Evolutionary conservation across 2,888 invertebrate genomes (phyloP), one percentile per base, ranked within the genome.

Genomic region (Caenorhabditis sp.): DNA sequence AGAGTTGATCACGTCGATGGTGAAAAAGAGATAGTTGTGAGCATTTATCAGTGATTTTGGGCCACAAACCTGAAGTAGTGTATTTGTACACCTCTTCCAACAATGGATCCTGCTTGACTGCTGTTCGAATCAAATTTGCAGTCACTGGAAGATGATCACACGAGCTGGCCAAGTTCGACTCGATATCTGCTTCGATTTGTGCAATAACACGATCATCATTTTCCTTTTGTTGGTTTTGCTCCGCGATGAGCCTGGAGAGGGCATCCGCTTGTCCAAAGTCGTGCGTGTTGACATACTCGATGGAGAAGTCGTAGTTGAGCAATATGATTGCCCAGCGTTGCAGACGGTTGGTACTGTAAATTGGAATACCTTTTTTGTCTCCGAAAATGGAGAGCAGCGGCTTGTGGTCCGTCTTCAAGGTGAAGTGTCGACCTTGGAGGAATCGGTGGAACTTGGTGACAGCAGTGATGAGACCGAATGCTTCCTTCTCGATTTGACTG

Each of bases 381-480:
- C 87, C 87, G 38, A 88, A 89, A 24, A 89, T 85, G 0, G 80
- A n/a, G 1, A 88, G 92, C 5, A 94, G 82, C 0, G 93, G 93
- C 76, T 85, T 69, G 56, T 89, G 89, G 66, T 89, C 89, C 12
- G 89, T 89, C 19, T 61, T 70, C 3, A 89, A 84, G 1, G 92
- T 92, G 84, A 94, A 94, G n/a, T 90, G 86, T 16, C 91, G 86
- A 3, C 93, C 93, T 80, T 88, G 92, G 0, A 93, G 58, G 84
- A 92, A 93, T 28, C 92, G 88, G 68, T 93, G 92, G 87, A 93
- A 93, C 85, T 92, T 92, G 31, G 90, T 88, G 1, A 93, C 90
- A 0, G 92, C 93, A 80, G 90, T 93, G 16, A 93, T 38, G 19
- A 59, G 35, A 2, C 19, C 59, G 8, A 59, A 59, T 6, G 35